A percentile compares a stretch with the other conserved stretches of the same genome.
Conservation (phyloP, 2,797 vertebrate genomes). For the Gorsachius magnificus region DNA sequence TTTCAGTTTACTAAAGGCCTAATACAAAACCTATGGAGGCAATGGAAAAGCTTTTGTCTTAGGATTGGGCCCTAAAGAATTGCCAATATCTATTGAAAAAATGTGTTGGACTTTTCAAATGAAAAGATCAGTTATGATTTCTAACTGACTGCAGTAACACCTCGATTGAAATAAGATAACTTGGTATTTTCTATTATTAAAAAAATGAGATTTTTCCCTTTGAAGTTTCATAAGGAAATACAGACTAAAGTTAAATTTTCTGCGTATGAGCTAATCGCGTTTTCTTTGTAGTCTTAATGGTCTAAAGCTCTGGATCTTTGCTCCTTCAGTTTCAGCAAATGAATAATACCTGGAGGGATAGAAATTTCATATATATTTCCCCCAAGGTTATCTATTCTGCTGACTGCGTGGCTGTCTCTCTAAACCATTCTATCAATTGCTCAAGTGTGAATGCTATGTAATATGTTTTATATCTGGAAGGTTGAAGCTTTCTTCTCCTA, state of each 20-base stretch:
- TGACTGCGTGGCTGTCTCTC: slow-evolving; percentile 38
- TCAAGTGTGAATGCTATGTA: slow-evolving; percentile 52
- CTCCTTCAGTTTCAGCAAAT: slow-evolving; percentile 25
- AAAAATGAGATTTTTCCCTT: neutral
- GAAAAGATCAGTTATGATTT: neutral
- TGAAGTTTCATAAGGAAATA: neutral
- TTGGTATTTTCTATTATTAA: neutral
- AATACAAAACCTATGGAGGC: neutral
- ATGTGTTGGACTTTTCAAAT: neutral
- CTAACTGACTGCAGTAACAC: neutral
- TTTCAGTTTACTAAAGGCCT: slow-evolving; percentile 34
- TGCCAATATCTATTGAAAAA: slow-evolving; percentile 5
- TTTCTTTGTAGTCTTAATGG: neutral
- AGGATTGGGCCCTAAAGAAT: slow-evolving; percentile 43
- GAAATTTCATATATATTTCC: slow-evolving; percentile 28
- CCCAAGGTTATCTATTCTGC: slow-evolving; percentile 27
- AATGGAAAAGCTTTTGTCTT: slow-evolving; percentile 6
- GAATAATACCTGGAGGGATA: slow-evolving; percentile 12
- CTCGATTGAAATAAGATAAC: neutral
- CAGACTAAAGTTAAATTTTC: neutral
- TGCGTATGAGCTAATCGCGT: neutral
- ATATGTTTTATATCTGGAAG: slow-evolving; percentile 58
- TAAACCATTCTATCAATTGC: slow-evolving; percentile 37
- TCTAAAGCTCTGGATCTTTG: neutral
- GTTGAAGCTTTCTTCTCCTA: slow-evolving; percentile 46